phyloP scores from a whole-genome alignment of 2,797 vertebrate genomes.

The Philypnodon macrostomus region DNA sequence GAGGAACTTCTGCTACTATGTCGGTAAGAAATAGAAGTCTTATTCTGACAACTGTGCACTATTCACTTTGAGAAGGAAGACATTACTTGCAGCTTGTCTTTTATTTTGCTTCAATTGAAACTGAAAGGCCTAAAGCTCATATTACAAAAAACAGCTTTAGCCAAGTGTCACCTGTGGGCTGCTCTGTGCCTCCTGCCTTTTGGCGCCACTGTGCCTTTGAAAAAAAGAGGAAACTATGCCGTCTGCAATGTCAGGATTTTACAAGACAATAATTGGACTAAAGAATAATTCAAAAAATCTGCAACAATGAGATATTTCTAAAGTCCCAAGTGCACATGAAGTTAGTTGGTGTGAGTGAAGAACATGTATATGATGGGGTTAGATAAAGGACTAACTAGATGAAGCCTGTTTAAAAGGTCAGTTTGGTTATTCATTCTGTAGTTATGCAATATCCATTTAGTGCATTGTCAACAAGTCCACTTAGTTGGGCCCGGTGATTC shows the following conservation, averaged over 20 bases:
- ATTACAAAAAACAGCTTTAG: not conserved
- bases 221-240: not conserved
- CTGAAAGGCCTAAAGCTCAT: not conserved
- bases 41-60: not conserved
- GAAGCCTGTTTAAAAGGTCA: no score
- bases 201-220: slow-evolving; percentile 11
- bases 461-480: slow-evolving; percentile 27
- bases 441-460: slow-evolving; percentile 21
- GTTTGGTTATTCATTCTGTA: not conserved
- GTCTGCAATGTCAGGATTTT: slow-evolving; percentile 3
- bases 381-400: no score
- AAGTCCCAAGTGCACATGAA: no score
- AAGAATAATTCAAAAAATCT: not conserved
- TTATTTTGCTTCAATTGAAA: slow-evolving; percentile 7
- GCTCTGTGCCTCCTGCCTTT: slow-evolving; percentile 13
- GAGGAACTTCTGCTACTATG: slow-evolving; percentile 92
- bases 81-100: not conserved
- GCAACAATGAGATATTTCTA: no score
- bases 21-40: slow-evolving; percentile 74
- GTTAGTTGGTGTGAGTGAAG: no score
- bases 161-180: slow-evolving; percentile 9
- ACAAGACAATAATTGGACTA: not conserved
- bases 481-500: slow-evolving; percentile 44
- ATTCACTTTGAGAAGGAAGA: not conserved
- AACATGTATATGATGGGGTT: no score